Percentiles rank a stretch among this genome's conserved stretches.
Conservation (phyloP, 1,140 invertebrate genomes). For the Drosophila setifemur region DNA sequence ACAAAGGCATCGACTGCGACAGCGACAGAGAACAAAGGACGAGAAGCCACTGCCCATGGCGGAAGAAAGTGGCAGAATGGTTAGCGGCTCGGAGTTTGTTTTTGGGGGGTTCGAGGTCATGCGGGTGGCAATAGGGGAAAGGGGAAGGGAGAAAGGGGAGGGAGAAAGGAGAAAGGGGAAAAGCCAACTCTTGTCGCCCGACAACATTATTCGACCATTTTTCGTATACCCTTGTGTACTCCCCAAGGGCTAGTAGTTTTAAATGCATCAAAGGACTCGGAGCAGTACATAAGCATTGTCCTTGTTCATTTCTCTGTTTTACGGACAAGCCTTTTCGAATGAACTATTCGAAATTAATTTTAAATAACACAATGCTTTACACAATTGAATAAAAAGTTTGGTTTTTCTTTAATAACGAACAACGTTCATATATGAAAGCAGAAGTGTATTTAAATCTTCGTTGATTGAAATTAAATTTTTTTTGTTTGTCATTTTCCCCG, state of each 20-base stretch:
- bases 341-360: too few relatives aligned
- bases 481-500: background rate
- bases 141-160: background rate
- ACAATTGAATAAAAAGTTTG: too few relatives aligned
- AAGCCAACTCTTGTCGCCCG: constrained; percentile 46
- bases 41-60: constrained; percentile 41
- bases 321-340: too few relatives aligned
- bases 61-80: constrained; percentile 41
- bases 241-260: background rate
- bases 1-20: too few relatives aligned
- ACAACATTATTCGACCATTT: constrained; percentile 34
- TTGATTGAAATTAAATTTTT: background rate
- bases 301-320: background rate
- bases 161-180: background rate
- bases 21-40: constrained; percentile 31
- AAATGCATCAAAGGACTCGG: background rate
- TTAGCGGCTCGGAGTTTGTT: constrained; percentile 30
- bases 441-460: background rate
- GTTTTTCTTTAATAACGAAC: too few relatives aligned
- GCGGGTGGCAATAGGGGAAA: too few relatives aligned
- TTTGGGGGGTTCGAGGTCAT: too few relatives aligned
- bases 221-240: constrained; percentile 10
- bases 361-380: too few relatives aligned
- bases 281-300: background rate
- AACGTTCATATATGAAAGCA: background rate